phyloP scores from a whole-genome alignment of 2,797 vertebrate species.

The Catharus ustulatus region DNA sequence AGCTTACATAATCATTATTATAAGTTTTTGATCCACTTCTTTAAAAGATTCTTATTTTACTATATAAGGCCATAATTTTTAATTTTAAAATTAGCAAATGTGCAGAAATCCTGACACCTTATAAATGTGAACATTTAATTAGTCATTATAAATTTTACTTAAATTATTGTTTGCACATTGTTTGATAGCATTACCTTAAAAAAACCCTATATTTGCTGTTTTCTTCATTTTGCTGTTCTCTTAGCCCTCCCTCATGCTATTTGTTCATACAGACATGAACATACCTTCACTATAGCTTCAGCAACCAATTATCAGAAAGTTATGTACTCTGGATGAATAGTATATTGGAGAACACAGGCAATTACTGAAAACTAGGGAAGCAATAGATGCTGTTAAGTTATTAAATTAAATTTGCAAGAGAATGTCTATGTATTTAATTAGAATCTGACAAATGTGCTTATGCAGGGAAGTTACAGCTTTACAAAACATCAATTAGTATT shows the following conservation, averaged over 20 bases:
- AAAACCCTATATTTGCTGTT: not conserved
- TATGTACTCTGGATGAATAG: not conserved
- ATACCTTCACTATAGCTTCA: not conserved
- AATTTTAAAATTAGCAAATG: not conserved
- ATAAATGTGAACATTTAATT: not conserved
- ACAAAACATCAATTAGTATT: conserved; percentile 35
- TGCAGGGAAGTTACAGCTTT: conserved; percentile 32
- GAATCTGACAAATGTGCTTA: conserved; percentile 26
- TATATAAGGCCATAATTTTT: not conserved
- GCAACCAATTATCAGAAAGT: not conserved
- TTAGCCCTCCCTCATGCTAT: not conserved
- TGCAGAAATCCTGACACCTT: not conserved
- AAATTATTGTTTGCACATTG: not conserved
- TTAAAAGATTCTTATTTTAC: not conserved
- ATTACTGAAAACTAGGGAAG: conserved; percentile 5
- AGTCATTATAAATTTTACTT: not conserved
- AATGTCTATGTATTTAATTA: conserved; percentile 23
- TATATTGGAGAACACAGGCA: not conserved
- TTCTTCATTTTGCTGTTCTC: not conserved
- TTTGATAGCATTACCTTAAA: not conserved
- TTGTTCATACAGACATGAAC: rapidly evolving
- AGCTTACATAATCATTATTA: not conserved
- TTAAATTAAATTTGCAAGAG: conserved; percentile 26
- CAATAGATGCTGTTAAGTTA: not conserved
- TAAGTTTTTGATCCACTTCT: not conserved